Conservation (phyloP, 1,140 invertebrate species). For the Liolophura sinensis region DNA sequence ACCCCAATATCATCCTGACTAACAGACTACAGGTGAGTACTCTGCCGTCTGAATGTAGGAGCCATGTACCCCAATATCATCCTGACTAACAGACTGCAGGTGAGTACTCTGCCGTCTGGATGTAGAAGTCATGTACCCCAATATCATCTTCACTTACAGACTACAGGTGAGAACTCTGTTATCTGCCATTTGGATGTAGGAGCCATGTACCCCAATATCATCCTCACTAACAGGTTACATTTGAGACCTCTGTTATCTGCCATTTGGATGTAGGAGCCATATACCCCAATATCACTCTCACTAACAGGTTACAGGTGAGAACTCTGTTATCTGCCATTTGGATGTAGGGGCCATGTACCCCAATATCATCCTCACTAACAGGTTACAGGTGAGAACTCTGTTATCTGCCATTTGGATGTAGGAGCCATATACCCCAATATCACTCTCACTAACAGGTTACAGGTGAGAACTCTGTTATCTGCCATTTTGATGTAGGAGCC, state of each 20-base stretch:
- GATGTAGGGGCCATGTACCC: too few relatives aligned
- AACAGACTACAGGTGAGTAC: constrained; percentile 72
- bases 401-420: too few relatives aligned
- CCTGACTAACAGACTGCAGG: constrained; percentile 84
- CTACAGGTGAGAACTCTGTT: constrained; percentile 56
- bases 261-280: too few relatives aligned
- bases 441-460: too few relatives aligned
- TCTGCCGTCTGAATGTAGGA: constrained; percentile 89
- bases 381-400: too few relatives aligned
- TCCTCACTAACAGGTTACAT: constrained; percentile 88
- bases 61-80: constrained; percentile 99
- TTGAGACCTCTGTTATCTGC: constrained; percentile 33
- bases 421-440: too few relatives aligned
- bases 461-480: too few relatives aligned
- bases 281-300: too few relatives aligned
- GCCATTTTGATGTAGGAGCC: too few relatives aligned
- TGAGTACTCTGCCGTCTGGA: constrained; percentile 77
- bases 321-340: too few relatives aligned
- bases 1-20: constrained; percentile 98
- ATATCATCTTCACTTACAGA: constrained; percentile 97
- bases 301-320: too few relatives aligned
- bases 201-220: constrained; percentile 99
- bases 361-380: too few relatives aligned
- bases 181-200: constrained; percentile 92
- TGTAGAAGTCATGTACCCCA: constrained; percentile 99